Conservation (phyloP, 1,140 invertebrate species). For the Drosophila teissieri region DNA sequence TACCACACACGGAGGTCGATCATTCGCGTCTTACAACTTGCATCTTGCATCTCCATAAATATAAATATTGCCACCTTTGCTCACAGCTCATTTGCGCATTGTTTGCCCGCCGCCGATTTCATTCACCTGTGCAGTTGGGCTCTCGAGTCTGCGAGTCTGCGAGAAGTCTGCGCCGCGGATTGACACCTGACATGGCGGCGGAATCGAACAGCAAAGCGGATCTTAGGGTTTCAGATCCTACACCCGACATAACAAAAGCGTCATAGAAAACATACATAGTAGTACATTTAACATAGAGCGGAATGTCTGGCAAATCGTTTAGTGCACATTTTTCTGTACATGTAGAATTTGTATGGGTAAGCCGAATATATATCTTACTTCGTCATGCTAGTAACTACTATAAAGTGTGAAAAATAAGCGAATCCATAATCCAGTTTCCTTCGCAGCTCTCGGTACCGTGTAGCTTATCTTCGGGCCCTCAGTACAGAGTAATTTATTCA, state of each 20-base stretch:
- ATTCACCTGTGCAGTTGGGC: constrained; percentile 35
- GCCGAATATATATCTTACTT: neutral
- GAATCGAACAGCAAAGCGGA: constrained; percentile 31
- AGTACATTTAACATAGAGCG: neutral
- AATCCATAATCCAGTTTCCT: neutral
- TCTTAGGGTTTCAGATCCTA: constrained; percentile 11
- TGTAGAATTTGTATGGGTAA: no score
- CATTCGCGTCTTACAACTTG: constrained; percentile 12
- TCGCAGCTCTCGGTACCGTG: constrained; percentile 19
- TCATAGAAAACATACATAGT: neutral
- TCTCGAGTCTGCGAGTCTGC: constrained; percentile 40
- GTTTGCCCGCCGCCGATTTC: constrained; percentile 26
- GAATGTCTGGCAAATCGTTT: no score
- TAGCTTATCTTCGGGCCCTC: constrained; percentile 22
- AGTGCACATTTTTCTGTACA: no score
- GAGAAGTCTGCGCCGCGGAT: constrained; percentile 45
- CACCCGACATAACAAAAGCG: neutral
- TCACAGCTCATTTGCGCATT: constrained; percentile 40
- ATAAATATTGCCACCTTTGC: constrained; percentile 36
- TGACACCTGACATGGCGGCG: constrained; percentile 70
- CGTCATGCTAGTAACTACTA: neutral
- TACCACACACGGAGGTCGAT: constrained; percentile 44
- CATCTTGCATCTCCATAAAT: constrained; percentile 34
- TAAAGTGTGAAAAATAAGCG: constrained; percentile 16
- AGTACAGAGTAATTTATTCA: constrained; percentile 34